Base-by-base conservation (phyloP, 2,888 invertebrate species). In the Zaprionus bogoriensis region DNA sequence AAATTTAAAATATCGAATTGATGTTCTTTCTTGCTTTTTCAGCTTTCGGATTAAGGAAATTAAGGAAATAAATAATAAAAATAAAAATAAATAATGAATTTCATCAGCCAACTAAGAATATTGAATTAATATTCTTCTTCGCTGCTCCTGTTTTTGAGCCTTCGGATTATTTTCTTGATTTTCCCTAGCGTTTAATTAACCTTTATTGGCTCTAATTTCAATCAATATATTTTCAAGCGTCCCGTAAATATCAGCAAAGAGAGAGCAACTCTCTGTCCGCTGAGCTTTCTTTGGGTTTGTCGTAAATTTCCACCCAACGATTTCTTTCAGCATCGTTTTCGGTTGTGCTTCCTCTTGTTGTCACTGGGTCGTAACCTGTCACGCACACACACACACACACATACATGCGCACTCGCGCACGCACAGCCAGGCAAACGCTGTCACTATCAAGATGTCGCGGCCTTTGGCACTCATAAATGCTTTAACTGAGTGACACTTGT, bases 401-500 rank as follows among this genome's bases (percentile, higher is more conserved):
- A 36, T n/a, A 7, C 9, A 9, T 27, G n/a, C 14, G 4, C 19
- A 22, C n/a, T 5, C 38, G 17, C 4, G 4, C 12, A 20, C 23
- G 23, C 20, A 12, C 23, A 1, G 20, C 20, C 17, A 17, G 9
- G 14, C 17, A 36, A 17, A 48, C 48, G 25, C 39, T 28, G 28
- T 41, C 25, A 23, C 30, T 7, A 20, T 45, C 19, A 48, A 54
- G 39, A 50, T 41, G 51, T 42, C 22, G 74, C 39, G 22, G 47
- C 47, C 67, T 69, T 72, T 69, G 58, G 38, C 54, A 53, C 67
- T 61, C 67, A 60, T 58, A 82, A 71, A 67, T 62, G 62, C 63
- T 73, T 65, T 63, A 65, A 36, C 52, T 36, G 50, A 32, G 64
- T 58, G 57, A 60, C 80, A 67, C 76, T 77, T 71, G 73, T 65